phyloP scores from a whole-genome alignment of 2,113 vertebrate genomes.

The Gasterosteus aculeatus region DNA sequence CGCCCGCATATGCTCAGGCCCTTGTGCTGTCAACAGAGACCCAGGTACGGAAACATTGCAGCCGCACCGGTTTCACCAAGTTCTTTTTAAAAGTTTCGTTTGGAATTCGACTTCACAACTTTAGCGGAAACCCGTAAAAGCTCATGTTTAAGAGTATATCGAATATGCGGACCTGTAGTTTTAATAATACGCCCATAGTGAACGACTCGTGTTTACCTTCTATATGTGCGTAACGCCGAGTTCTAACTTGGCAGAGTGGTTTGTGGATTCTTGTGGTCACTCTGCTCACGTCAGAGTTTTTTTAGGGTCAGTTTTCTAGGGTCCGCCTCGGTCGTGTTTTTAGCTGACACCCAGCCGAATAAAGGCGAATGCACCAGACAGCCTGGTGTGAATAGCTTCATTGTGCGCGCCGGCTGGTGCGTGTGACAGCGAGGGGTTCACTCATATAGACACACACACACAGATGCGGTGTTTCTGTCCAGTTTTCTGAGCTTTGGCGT shows the following conservation, averaged over 20 bases:
- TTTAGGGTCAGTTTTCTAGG: background rate
- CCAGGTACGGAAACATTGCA: conserved; percentile 59
- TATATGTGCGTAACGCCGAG: background rate
- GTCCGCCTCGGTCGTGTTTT: conserved; percentile 44
- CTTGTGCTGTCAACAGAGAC: conserved; percentile 42
- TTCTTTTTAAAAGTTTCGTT: conserved; percentile 11
- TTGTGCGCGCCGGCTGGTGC: conserved; percentile 56
- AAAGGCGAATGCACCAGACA: conserved; percentile 69
- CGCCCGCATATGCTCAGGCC: conserved; percentile 31
- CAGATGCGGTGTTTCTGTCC: conserved; percentile 2
- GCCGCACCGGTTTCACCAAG: conserved; percentile 1
- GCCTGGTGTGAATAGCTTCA: conserved; percentile 64
- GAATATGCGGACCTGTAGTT: background rate
- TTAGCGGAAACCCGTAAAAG: background rate
- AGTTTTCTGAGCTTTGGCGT: conserved; percentile 1
- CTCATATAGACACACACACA: conserved; percentile 17
- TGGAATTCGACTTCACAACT: background rate
- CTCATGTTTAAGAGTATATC: background rate
- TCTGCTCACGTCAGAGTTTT: conserved; percentile 1
- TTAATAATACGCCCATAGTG: background rate
- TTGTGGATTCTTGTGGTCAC: background rate
- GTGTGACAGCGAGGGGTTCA: conserved; percentile 23
- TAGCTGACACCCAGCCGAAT: conserved; percentile 72
- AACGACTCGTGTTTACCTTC: background rate
- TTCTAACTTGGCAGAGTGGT: background rate